Evolutionary conservation across 2,113 vertebrate genomes (phyloP), one percentile per base, ranked within the genome.

Genomic region (Myotis brandtii): DNA sequence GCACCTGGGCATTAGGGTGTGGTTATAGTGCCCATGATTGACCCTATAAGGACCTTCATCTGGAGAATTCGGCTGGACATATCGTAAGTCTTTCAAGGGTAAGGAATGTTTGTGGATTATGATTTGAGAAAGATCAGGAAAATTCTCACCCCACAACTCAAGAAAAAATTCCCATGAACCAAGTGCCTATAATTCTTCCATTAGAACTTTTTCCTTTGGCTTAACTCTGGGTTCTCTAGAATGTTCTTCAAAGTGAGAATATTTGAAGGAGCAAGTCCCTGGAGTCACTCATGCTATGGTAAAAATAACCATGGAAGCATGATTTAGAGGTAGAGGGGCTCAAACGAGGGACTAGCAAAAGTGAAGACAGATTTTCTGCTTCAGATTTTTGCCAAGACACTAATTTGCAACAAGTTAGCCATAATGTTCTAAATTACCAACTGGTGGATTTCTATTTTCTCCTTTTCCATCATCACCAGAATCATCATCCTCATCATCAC

Each of bases 41-140:
- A 76, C 17, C 13, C 48, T 69, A 5, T 40, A 20, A 75, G 21
- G 9, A 84, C 30, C 13, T 25, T 56, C 56, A 34, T 64, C 20
- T 67, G 48, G 30, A 69, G 48, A 80, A 91, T 52, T 80, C 25
- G 62, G 4, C 0, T 80, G 66, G 30, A 25, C 27, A 70, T n/a
- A 14, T 12, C 32, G 1, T 18, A 86, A 67, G 5, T 79, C 25
- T 95, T 91, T 40, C 17, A 50, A 84, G 52, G 25, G 3, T 12
- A 86, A 54, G 3, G 37, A 72, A 40, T 23, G 52, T 52, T 56
- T 94, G 16, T 14, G 32, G n/a, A 75, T 89, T 80, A 75, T 70
- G 25, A 50, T 37, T 90, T 94, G 70, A 93, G 48, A 90, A 83
- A 77, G 21, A 67, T n/a, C 40, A 83, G 56, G 30, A 91, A 83